These are phyloP conservation scores for Eulithis testata DNA, from an alignment of 2,888 invertebrate genomes.

Conservation along the genomic window DNA sequence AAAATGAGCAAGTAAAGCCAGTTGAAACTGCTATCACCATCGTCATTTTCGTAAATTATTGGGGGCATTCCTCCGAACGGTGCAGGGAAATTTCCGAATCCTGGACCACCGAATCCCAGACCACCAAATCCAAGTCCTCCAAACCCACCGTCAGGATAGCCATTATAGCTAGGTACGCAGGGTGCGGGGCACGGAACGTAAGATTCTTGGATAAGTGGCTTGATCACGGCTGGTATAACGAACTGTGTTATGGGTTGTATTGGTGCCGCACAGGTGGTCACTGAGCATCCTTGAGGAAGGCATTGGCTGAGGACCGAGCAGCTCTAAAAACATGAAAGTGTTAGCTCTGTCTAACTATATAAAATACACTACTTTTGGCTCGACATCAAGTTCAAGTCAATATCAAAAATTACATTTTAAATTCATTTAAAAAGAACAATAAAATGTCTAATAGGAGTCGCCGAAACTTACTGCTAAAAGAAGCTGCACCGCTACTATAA, in stretches of 20 bases:
- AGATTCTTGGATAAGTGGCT: slow-evolving; percentile 51
- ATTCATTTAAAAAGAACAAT: too few relatives aligned
- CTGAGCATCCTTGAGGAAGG: slow-evolving; percentile 28
- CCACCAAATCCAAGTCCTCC: slow-evolving; percentile 24
- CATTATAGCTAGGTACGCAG: slow-evolving; percentile 35
- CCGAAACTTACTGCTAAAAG: slow-evolving; percentile 46
- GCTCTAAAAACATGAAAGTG: slow-evolving; percentile 33
- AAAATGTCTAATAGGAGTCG: neutral
- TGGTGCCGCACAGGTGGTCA: slow-evolving; percentile 9
- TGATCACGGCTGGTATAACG: slow-evolving; percentile 61
- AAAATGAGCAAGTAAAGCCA: slow-evolving; percentile 61
- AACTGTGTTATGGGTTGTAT: slow-evolving; percentile 50
- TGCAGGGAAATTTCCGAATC: slow-evolving; percentile 26
- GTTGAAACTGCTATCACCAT: slow-evolving; percentile 47
- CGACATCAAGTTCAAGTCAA: too few relatives aligned
- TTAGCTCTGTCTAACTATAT: too few relatives aligned
- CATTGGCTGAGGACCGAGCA: slow-evolving; percentile 33
- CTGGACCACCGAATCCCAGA: slow-evolving; percentile 22
- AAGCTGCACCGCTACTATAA: slow-evolving; percentile 44
- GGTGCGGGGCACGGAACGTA: slow-evolving; percentile 36
- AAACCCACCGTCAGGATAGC: slow-evolving; percentile 19
- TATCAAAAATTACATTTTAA: too few relatives aligned
- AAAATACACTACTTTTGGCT: too few relatives aligned
- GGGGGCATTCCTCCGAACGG: slow-evolving; percentile 49
- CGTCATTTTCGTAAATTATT: slow-evolving; percentile 49